Evolutionary conservation across 2,888 invertebrate genomes (phyloP), one percentile per base, ranked within the genome.

Genomic region (Caenorhabditis drosophilae): DNA sequence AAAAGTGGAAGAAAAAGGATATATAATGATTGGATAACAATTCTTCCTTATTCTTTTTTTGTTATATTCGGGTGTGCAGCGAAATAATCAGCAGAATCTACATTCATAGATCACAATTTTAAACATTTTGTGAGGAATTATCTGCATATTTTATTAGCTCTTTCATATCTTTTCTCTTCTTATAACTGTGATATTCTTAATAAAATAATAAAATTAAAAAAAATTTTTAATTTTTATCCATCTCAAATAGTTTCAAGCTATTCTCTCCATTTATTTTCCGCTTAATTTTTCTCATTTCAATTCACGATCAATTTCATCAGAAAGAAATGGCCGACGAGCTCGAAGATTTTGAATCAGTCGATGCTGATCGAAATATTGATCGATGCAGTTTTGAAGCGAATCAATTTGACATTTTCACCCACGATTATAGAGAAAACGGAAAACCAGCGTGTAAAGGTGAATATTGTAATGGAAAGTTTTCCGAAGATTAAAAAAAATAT

Each of bases 321-420:
- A 11, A 11, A n/a, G 12, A 6, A 16, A 72, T 72, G 72, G 72
- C 72, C 1, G 72, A 72, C 6, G 46, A 35, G 15, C 41, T 72
- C 18, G 72, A 72, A 40, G 69, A 72, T 36, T 22, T 40, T 9
- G 51, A 41, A 15, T 40, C 40, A 4, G 25, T 38, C 2, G 66
- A 67, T 23, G 45, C 49, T 2, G 60, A 67, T 46, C 46, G 72
- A 31, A 40, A 16, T 11, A 45, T 60, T 1, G 68, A 69, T 44
- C 38, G 40, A 27, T 35, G 42, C 18, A 56, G 53, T 18, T 72
- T 69, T 35, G 18, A 56, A 20, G 52, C 48, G 16, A 42, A 44
- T 16, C 62, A 72, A 48, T 73, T 73, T 40, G 67, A 73, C 11
- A 64, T 67, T 27, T 73, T 73, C 52, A 70, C 61, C 2, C 73